Conservation (phyloP, 1,140 invertebrate species). For the Drosophila athabasca region DNA sequence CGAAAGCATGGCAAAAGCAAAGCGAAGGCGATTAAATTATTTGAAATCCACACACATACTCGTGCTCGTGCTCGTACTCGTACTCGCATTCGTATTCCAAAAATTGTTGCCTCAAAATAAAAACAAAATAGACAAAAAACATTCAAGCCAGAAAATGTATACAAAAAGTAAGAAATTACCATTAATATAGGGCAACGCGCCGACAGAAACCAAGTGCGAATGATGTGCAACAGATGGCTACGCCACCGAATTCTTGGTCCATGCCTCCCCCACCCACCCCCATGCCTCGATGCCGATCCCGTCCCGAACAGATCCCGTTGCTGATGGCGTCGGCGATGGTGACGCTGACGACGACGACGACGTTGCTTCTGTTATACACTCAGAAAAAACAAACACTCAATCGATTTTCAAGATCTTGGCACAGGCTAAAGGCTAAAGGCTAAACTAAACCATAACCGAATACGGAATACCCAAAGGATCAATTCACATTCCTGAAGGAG, state of each 20-base stretch:
- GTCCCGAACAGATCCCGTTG: not conserved
- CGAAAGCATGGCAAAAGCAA: slow-evolving; percentile 8
- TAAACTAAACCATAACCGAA: not conserved
- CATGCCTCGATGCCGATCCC: slow-evolving; percentile 4
- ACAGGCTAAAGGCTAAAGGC: not conserved
- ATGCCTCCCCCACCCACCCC: not conserved
- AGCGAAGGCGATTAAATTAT: slow-evolving; percentile 65
- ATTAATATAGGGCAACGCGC: slow-evolving; percentile 80
- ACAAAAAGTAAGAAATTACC: slow-evolving; percentile 81
- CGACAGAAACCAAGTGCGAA: slow-evolving; percentile 80
- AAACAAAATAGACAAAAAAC: slow-evolving; percentile 73
- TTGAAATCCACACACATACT: slow-evolving; percentile 63
- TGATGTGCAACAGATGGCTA: slow-evolving; percentile 79
- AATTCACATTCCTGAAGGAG: no score
- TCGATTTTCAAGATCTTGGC: not conserved
- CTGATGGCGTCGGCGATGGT: slow-evolving; percentile 7
- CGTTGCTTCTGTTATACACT: slow-evolving; percentile 48
- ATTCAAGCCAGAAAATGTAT: slow-evolving; percentile 68
- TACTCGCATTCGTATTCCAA: slow-evolving; percentile 40
- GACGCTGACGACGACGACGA: slow-evolving; percentile 36
- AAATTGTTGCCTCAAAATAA: slow-evolving; percentile 60
- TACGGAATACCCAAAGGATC: no score
- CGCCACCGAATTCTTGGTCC: slow-evolving; percentile 64
- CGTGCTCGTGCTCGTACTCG: not conserved
- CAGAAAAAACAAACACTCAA: slow-evolving; percentile 4